phyloP scores from a whole-genome alignment of 92 coral and sea anemone species.

The Palythoa grandis region DNA sequence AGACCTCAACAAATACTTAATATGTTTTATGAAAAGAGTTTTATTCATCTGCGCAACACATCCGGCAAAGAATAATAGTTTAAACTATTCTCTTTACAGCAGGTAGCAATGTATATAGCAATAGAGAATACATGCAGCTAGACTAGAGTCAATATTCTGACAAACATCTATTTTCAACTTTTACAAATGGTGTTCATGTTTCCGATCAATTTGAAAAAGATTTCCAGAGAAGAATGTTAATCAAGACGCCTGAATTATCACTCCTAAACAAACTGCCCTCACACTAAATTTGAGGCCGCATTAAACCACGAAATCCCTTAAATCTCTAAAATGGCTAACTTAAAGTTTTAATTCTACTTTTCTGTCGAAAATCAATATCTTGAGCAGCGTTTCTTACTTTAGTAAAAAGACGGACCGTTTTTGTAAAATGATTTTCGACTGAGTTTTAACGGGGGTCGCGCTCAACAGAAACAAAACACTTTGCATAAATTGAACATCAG shows the following conservation, averaged over 20 bases:
- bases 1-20: background rate
- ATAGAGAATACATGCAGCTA: background rate
- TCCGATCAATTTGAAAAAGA: slow-evolving; percentile 23
- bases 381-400: slow-evolving; percentile 13
- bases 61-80: slow-evolving; percentile 33
- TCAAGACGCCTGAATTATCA: slow-evolving; percentile 37
- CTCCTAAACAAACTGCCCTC: slow-evolving; percentile 33
- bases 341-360: slow-evolving; percentile 16
- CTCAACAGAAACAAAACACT: slow-evolving; percentile 13
- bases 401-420: background rate
- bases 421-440: background rate
- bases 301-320: slow-evolving; percentile 41
- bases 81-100: background rate
- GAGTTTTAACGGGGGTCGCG: background rate
- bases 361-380: slow-evolving; percentile 34
- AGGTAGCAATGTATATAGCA: slow-evolving; percentile 8
- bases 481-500: slow-evolving; percentile 43
- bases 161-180: slow-evolving; percentile 14
- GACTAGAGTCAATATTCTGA: background rate
- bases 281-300: slow-evolving; percentile 12
- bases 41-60: slow-evolving; percentile 20
- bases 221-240: slow-evolving; percentile 3
- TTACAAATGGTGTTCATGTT: background rate
- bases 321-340: background rate
- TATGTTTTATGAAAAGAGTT: background rate